Base-by-base conservation (phyloP, 2,888 invertebrate species). In the Willowsia nigromaculata region DNA sequence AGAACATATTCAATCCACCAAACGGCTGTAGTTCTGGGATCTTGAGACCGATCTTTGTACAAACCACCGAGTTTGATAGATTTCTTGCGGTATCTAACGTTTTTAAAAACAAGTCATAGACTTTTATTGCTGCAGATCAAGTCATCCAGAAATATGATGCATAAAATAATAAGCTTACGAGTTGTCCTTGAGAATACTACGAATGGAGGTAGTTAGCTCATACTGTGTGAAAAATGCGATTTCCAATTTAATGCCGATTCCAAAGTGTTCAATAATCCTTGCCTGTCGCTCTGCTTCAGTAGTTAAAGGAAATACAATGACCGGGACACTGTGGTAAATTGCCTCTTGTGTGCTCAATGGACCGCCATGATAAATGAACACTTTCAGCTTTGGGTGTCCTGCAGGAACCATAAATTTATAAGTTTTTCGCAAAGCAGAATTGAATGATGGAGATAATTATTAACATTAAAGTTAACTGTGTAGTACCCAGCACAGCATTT, bases 1-100 rank as follows among this genome's bases (percentile, higher is more conserved):
- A 91, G 65, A 25, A 90, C 87, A 68, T 91, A 91, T 15, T 90
- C 89, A 9, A 88, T 84, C 90, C 90, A 91, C 91, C 91, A 91
- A 22, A 91, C 84, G 0, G 91, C 90, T 0, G 90, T 90, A 11
- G 50, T 76, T 50, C 47, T 40, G 30, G 91, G 87, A n/a, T 86
- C 86, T 30, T 86, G 80, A 18, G 90, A 81, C 15, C 91, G 90
- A 56, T 91, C 91, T 56, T 87, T 90, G 71, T 90, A 91, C 0
- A 88, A 40, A 2, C 68, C 88, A 7, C 85, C 85, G 4, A 90
- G 68, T 18, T 88, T 88, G 33, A 88, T 88, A 11, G 85, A 43
- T 22, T 88, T 90, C 15, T 82, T 88, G 15, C 88, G 43, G 65
- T 76, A 90, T 11, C 90, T 90, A 37, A 43, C 22, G 1, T 56